A percentile compares a stretch with the other conserved stretches of the same genome.
Evolutionary conservation across 1,140 invertebrate genomes (phyloP).

Genomic region (Anoplolepis gracilipes): DNA sequence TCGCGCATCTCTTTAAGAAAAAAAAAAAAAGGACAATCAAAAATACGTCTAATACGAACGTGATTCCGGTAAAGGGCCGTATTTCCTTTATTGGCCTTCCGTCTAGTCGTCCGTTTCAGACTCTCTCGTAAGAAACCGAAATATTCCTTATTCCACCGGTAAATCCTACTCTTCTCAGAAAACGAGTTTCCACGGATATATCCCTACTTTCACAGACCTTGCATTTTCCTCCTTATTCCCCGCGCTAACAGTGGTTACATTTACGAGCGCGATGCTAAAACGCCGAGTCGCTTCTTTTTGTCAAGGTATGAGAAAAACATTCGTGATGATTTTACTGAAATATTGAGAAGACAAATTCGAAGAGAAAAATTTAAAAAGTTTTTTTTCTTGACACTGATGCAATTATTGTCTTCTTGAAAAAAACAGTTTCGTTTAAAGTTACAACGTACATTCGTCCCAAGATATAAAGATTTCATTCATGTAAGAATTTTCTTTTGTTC

Average conservation of each 20-base stretch:
- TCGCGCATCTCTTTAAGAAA: neutral
- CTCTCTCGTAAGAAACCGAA: constrained; percentile 20
- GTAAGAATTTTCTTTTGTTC: constrained; percentile 3
- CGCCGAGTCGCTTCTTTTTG: constrained; percentile 23
- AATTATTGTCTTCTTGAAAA: neutral
- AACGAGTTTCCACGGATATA: constrained; percentile 48
- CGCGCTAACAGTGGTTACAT: constrained; percentile 47
- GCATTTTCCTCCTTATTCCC: neutral
- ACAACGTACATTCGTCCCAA: neutral
- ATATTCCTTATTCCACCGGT: constrained; percentile 66
- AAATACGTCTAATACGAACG: constrained; percentile 5
- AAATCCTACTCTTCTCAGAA: constrained; percentile 56
- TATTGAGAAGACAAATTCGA: neutral
- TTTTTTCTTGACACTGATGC: neutral
- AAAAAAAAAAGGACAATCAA: neutral
- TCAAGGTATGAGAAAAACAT: neutral
- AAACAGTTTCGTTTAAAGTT: neutral
- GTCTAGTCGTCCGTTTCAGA: constrained; percentile 50
- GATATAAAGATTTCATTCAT: neutral
- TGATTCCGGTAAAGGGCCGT: constrained; percentile 20
- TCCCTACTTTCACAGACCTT: constrained; percentile 29
- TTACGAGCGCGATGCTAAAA: constrained; percentile 40
- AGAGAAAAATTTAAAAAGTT: neutral
- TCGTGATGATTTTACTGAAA: neutral
- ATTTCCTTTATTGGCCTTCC: constrained; percentile 54